These are phyloP conservation scores for Harpagifer antarcticus DNA, from an alignment of 2,797 vertebrate genomes.

Conservation along the genomic window DNA sequence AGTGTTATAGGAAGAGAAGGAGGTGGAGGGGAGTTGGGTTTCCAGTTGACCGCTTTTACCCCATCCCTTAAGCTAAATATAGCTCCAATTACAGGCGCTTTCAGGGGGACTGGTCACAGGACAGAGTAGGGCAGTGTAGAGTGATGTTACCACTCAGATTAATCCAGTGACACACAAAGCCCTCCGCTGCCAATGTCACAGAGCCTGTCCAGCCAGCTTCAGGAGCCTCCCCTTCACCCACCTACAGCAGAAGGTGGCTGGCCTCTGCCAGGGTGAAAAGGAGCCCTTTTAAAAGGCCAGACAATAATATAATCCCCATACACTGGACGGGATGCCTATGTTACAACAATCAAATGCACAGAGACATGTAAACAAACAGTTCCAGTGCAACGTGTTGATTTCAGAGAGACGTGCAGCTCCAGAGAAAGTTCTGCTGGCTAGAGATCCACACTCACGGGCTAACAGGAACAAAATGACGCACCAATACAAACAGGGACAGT, in stretches of 20 bases:
- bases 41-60: conserved; percentile 86
- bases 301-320: conserved; percentile 45
- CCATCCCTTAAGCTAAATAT: conserved; percentile 88
- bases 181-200: conserved; percentile 44
- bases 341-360: conserved; percentile 20
- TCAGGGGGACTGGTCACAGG: conserved; percentile 59
- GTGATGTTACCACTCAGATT: conserved; percentile 61
- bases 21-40: conserved; percentile 83
- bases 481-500: conserved; percentile 4
- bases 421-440: conserved; percentile 41
- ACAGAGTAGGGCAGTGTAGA: conserved; percentile 53
- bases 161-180: conserved; percentile 66
- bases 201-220: conserved; percentile 29
- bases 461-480: conserved; percentile 2
- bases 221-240: conserved; percentile 45
- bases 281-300: conserved; percentile 27
- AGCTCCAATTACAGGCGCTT: conserved; percentile 78
- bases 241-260: conserved; percentile 52
- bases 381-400: conserved; percentile 65
- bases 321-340: conserved; percentile 34
- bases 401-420: conserved; percentile 46
- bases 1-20: conserved; percentile 70
- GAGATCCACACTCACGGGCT: conserved; percentile 41
- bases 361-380: conserved; percentile 69
- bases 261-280: conserved; percentile 15